Conservation (phyloP, 2,888 invertebrate species). For the Acanthosoma haemorrhoidale region DNA sequence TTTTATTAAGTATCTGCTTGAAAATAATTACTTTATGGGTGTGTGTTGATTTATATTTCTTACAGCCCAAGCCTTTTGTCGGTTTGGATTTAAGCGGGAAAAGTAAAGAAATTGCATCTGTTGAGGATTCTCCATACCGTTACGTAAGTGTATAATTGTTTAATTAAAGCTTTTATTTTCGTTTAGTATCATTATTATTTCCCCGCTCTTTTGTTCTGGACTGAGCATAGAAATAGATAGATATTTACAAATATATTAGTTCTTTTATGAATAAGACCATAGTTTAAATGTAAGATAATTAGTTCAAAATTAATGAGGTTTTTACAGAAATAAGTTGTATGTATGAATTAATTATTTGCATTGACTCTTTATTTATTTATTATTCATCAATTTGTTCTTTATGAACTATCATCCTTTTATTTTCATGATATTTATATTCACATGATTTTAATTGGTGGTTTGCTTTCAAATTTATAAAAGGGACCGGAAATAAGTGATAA, state of each 20-base stretch:
- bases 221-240: background rate
- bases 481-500: constrained; percentile 49
- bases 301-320: too few relatives aligned
- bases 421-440: too few relatives aligned
- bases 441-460: background rate
- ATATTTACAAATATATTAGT: too few relatives aligned
- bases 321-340: background rate
- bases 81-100: constrained; percentile 37
- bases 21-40: background rate
- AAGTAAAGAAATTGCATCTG: constrained; percentile 35
- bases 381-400: constrained; percentile 33
- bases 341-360: background rate
- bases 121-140: constrained; percentile 33
- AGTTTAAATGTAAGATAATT: too few relatives aligned
- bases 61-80: constrained; percentile 32
- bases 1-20: background rate
- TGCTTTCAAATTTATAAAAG: constrained; percentile 22
- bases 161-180: background rate
- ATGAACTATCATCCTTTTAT: background rate
- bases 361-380: background rate
- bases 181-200: too few relatives aligned
- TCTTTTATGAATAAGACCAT: too few relatives aligned
- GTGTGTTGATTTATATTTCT: constrained; percentile 10
- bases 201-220: too few relatives aligned
- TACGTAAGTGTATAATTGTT: constrained; percentile 27